phyloP scores from a whole-genome alignment of 2,797 vertebrate species.

The Serranus cabrilla region DNA sequence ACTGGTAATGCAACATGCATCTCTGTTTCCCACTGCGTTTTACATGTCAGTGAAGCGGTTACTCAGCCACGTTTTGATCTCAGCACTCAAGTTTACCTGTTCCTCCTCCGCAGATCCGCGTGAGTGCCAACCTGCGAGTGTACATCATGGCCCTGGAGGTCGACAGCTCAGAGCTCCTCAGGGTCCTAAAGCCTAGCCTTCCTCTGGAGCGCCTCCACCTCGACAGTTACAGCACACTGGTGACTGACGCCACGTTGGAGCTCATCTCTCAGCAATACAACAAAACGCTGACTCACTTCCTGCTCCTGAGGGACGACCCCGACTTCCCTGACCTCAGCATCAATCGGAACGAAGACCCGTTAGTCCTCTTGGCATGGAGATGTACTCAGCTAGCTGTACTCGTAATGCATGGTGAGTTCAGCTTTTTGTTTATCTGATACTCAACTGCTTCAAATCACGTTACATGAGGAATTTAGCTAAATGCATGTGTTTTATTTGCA shows the following conservation, averaged over 20 bases:
- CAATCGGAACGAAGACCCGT: slow-evolving; percentile 96
- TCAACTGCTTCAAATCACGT: not conserved
- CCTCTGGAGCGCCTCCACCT: slow-evolving; percentile 98
- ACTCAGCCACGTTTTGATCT: not conserved
- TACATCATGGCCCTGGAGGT: slow-evolving; percentile 98
- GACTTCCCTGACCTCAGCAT: slow-evolving; percentile 96
- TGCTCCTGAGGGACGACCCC: slow-evolving; percentile 95
- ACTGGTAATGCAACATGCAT: slow-evolving; percentile 81
- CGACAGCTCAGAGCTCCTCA: slow-evolving; percentile 93
- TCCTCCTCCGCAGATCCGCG: slow-evolving; percentile 79
- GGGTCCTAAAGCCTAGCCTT: slow-evolving; percentile 96
- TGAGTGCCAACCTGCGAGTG: slow-evolving; percentile 94
- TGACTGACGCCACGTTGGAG: slow-evolving; percentile 94
- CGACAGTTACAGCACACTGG: slow-evolving; percentile 94
- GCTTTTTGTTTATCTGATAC: not conserved
- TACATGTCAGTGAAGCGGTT: not conserved
- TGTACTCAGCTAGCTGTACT: slow-evolving; percentile 95
- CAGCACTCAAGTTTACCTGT: not conserved
- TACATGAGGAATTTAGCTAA: too few species aligned
- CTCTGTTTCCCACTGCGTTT: not conserved
- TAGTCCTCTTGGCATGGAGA: slow-evolving; percentile 96
- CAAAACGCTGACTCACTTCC: slow-evolving; percentile 97
- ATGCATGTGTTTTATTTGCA: too few species aligned
- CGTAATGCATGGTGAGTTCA: slow-evolving; percentile 93
- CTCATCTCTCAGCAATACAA: slow-evolving; percentile 98